These are phyloP conservation scores for Mohoua ochrocephala DNA, from an alignment of 2,113 vertebrate species.

Conservation along the genomic window DNA sequence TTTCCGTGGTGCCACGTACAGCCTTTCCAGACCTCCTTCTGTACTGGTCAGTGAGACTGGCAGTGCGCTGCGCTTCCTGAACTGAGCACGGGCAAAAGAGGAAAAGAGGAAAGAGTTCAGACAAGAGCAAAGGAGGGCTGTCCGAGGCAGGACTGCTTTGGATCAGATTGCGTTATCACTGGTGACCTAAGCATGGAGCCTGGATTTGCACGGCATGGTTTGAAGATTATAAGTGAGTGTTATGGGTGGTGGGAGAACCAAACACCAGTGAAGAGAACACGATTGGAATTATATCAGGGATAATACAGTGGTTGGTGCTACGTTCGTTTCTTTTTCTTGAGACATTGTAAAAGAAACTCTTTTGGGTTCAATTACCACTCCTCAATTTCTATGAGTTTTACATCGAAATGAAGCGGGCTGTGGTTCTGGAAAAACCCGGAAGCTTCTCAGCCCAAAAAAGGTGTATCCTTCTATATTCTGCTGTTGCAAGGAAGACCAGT, in stretches of 20 bases:
- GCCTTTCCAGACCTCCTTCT: neutral
- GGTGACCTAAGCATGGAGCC: neutral
- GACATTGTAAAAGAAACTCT: neutral
- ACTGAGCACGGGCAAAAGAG: neutral
- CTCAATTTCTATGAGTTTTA: neutral
- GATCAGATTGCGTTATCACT: neutral
- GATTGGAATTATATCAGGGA: rapidly evolving
- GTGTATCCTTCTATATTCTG: neutral
- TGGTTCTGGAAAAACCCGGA: neutral
- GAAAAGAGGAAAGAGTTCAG: neutral
- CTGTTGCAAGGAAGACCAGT: neutral
- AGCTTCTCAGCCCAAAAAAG: neutral
- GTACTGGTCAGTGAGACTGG: neutral
- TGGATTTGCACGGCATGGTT: neutral
- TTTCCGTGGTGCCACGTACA: neutral
- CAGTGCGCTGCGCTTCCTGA: rapidly evolving
- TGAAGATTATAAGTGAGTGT: rapidly evolving
- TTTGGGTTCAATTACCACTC: neutral
- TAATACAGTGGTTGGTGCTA: neutral
- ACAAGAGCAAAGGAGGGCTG: neutral
- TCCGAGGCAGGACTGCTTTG: neutral
- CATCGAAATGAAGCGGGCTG: neutral
- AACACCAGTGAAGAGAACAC: neutral
- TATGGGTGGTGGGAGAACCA: neutral
- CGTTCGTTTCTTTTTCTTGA: neutral